phyloP scores from a whole-genome alignment of 2,888 invertebrate genomes.

The Limnephilus marmoratus region DNA sequence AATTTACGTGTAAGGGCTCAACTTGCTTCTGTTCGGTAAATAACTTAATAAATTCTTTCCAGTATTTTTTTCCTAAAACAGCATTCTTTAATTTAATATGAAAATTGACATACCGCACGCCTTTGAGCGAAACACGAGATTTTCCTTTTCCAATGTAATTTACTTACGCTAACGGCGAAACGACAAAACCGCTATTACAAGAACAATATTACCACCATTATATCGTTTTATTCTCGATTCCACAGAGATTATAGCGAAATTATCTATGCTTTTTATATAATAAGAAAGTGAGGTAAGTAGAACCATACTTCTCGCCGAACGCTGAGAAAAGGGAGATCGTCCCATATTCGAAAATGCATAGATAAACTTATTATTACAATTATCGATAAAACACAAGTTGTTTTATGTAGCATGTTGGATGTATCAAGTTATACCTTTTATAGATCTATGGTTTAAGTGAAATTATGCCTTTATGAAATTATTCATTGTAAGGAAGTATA shows the following conservation, averaged over 20 bases:
- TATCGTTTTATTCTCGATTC: not conserved
- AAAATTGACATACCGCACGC: not conserved
- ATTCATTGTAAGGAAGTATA: too few relatives aligned
- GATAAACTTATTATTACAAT: not conserved
- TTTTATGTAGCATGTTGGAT: too few relatives aligned
- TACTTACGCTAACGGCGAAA: not conserved
- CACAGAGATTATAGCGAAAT: not conserved
- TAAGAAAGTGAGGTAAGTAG: not conserved
- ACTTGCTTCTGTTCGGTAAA: too few relatives aligned
- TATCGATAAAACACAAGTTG: too few relatives aligned
- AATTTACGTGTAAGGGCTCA: too few relatives aligned
- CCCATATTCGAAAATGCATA: not conserved
- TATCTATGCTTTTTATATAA: slow-evolving; percentile 2
- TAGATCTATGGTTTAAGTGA: too few relatives aligned
- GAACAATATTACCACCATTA: not conserved
- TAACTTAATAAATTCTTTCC: too few relatives aligned
- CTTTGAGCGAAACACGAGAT: not conserved
- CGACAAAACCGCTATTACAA: not conserved
- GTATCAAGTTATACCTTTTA: too few relatives aligned
- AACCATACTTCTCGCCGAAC: not conserved
- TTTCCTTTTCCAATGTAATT: not conserved
- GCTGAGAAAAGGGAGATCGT: not conserved
- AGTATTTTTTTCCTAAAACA: too few relatives aligned
- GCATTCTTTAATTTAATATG: too few relatives aligned
- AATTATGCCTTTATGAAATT: too few relatives aligned